Conservation (phyloP, 2,888 invertebrate species). For the Heliconius ethilla region DNA sequence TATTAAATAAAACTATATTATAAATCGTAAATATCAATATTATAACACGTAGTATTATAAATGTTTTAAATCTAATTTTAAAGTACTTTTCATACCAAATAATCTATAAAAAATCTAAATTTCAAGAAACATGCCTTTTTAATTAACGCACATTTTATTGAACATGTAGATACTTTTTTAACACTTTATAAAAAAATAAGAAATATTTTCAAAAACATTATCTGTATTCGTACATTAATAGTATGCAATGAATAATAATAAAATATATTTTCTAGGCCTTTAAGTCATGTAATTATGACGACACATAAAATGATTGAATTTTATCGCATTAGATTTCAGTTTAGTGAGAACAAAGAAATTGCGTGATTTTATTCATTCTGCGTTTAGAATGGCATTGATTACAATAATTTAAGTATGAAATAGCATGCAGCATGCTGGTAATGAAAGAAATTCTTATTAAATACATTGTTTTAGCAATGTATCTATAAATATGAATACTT, state of each 20-base stretch:
- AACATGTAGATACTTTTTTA: too few relatives aligned
- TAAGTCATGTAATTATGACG: not conserved
- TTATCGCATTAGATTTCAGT: slow-evolving; percentile 7
- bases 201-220: too few relatives aligned
- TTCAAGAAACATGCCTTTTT: too few relatives aligned
- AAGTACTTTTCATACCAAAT: too few relatives aligned
- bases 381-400: slow-evolving; percentile 4
- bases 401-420: slow-evolving; percentile 1
- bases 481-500: not conserved
- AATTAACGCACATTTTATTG: too few relatives aligned
- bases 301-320: not conserved
- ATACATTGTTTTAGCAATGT: not conserved
- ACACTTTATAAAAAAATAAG: too few relatives aligned
- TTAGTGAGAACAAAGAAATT: slow-evolving; percentile 21
- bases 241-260: not conserved
- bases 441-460: slow-evolving; percentile 8
- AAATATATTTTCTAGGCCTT: not conserved
- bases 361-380: slow-evolving; percentile 11
- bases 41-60: too few relatives aligned
- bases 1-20: not conserved
- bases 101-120: too few relatives aligned
- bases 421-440: slow-evolving; percentile 11
- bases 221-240: too few relatives aligned
- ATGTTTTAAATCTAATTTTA: too few relatives aligned
- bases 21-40: too few relatives aligned